Evolutionary conservation across 2,888 invertebrate genomes (phyloP).

Genomic region (Leptinotarsa peninsularis): DNA sequence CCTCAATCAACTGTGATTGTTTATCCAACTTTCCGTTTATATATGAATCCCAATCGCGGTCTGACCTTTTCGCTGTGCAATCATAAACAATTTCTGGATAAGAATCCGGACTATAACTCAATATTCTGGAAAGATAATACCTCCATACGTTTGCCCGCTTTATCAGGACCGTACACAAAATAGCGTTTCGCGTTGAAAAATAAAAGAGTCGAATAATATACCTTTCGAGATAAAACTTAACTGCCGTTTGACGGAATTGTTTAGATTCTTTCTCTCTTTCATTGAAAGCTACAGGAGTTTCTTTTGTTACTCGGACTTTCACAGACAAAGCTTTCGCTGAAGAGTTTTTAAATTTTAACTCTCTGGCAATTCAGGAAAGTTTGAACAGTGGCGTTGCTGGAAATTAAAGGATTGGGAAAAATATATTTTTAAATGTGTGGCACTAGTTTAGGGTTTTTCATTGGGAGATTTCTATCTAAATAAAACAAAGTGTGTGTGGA

Average conservation of each 20-base stretch:
- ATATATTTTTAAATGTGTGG: neutral
- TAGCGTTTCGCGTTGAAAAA: constrained; percentile 11
- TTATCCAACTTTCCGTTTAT: neutral
- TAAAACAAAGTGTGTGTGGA: no score
- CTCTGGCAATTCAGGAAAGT: constrained; percentile 1
- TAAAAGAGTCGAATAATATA: constrained; percentile 29
- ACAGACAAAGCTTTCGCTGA: constrained; percentile 31
- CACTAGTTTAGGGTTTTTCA: neutral
- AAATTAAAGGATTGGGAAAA: neutral
- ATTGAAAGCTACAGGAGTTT: constrained; percentile 33
- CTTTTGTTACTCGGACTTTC: constrained; percentile 33
- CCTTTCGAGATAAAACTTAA: constrained; percentile 28
- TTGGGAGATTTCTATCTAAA: no score
- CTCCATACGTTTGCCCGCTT: neutral
- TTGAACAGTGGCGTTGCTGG: neutral
- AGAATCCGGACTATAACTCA: neutral
- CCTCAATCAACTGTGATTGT: neutral
- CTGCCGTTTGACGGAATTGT: constrained; percentile 32
- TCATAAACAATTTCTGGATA: constrained; percentile 16
- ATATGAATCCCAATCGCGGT: neutral
- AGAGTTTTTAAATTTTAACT: constrained; percentile 32
- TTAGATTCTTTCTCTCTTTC: constrained; percentile 27
- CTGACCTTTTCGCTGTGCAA: neutral
- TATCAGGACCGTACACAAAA: constrained; percentile 26
- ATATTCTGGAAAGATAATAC: constrained; percentile 7